Conservation (phyloP, 2,888 invertebrate species). For the Ophion slaviceki region DNA sequence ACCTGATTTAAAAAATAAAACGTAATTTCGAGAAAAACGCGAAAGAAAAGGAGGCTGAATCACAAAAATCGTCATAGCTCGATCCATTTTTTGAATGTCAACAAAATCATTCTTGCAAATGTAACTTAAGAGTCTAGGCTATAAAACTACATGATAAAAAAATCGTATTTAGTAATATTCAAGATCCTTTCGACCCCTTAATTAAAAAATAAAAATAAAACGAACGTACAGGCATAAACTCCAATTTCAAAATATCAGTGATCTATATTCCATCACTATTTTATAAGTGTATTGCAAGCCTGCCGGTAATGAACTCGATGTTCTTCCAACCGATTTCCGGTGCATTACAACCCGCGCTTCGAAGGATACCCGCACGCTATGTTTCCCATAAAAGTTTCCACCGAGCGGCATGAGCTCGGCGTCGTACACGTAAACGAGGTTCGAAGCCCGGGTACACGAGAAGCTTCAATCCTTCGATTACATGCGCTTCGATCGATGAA, state of each 20-base stretch:
- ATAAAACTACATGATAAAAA: too few species aligned
- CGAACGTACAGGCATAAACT: too few species aligned
- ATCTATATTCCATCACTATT: conserved; percentile 5
- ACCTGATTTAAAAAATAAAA: too few species aligned
- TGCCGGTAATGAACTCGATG: conserved; percentile 39
- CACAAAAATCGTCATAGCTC: too few species aligned
- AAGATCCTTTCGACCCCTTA: too few species aligned
- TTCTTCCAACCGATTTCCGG: conserved; percentile 26
- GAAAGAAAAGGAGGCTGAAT: too few species aligned
- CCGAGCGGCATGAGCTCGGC: conserved; percentile 18
- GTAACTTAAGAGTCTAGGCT: too few species aligned
- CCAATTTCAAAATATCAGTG: not conserved
- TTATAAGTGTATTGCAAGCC: conserved; percentile 27
- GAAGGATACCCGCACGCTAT: conserved; percentile 11
- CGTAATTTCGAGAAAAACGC: too few species aligned
- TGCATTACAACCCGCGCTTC: conserved; percentile 8
- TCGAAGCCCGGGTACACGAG: not conserved
- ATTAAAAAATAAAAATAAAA: too few species aligned
- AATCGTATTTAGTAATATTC: too few species aligned
- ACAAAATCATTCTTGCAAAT: too few species aligned
- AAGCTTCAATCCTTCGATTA: conserved; percentile 22
- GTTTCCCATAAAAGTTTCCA: conserved; percentile 17
- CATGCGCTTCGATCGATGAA: conserved; percentile 13
- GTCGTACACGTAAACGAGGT: not conserved
- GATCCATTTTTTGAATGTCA: too few species aligned